Percentiles rank a stretch among this genome's conserved stretches.
phyloP scores from a whole-genome alignment of 1,140 invertebrate genomes.

The Panagrolaimus sp. region DNA sequence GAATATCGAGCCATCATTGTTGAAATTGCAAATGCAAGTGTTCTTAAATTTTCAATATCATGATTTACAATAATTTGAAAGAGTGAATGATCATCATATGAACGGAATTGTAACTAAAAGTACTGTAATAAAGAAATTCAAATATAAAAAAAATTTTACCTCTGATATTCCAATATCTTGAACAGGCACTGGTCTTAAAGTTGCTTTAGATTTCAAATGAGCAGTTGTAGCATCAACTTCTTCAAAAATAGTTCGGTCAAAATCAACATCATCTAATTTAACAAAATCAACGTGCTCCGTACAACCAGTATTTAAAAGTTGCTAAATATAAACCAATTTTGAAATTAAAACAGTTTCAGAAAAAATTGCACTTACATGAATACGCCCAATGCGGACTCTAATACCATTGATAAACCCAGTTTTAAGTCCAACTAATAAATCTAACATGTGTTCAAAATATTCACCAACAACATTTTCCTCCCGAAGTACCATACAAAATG shows the following conservation, averaged over 20 bases:
- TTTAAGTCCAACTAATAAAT: conserved; percentile 90
- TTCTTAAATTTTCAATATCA: conserved; percentile 44
- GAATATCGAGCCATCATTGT: conserved; percentile 46
- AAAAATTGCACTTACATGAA: conserved; percentile 74
- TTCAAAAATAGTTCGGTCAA: conserved; percentile 46
- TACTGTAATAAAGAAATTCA: neutral
- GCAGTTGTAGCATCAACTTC: conserved; percentile 45
- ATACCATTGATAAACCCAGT: conserved; percentile 90
- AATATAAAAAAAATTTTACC: conserved; percentile 16
- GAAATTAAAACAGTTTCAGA: neutral
- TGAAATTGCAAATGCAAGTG: conserved; percentile 53
- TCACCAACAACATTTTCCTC: conserved; percentile 87
- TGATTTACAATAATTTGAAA: conserved; percentile 49
- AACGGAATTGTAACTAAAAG: conserved; percentile 21
- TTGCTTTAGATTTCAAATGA: conserved; percentile 44
- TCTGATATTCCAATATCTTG: conserved; percentile 30
- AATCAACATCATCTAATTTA: conserved; percentile 51
- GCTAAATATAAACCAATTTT: conserved; percentile 36
- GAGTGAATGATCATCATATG: conserved; percentile 46
- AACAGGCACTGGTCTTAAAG: conserved; percentile 31
- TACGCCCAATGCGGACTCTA: conserved; percentile 83
- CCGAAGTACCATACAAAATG: conserved; percentile 86
- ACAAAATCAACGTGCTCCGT: conserved; percentile 57
- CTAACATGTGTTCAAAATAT: conserved; percentile 91
- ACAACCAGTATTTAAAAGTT: conserved; percentile 57